Base-by-base conservation (phyloP, 1,140 invertebrate species). In the Drosophila persimilis region DNA sequence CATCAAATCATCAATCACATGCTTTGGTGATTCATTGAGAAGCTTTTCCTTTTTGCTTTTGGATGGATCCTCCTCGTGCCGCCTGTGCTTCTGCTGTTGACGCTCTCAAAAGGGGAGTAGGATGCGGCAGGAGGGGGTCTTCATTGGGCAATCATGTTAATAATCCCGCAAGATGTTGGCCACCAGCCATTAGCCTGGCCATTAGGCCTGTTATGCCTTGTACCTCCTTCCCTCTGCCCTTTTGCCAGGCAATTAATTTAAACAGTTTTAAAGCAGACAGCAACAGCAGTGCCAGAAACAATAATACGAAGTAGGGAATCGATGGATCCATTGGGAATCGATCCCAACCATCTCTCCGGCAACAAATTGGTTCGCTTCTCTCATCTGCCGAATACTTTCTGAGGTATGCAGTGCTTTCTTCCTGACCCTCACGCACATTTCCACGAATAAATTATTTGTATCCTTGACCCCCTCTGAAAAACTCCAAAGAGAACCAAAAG, bases 1-100 rank as follows among this genome's bases (percentile, higher is more conserved):
- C 83, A 81, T 77, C 56, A 60, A 86, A 86, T 86, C 81, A 86
- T 86, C 81, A 86, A 86, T 86, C 81, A 86, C 77, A 86, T 72
- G 81, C 77, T 75, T 77, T 86, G 74, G 83, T 86, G 83, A 86
- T 86, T 88, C 81, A 86, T 86, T 86, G 81, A 86, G 88, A 86
- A 86, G 81, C 70, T 77, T 56, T 57, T 44, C 61, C 62, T 54
- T 71, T 44, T 41, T 51, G 20, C 52, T 22, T 58, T 8, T 44
- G 43, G 45, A 31, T 26, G 24, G 24, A 26, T 26, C 24, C 3
- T 5, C 24, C 4, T 35, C n/a, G 11, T 39, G 35, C 11, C 0
- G 0, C 31, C 1, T 17, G 17, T 35, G 31, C 29, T 53, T 9
- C 45, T 53, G 43, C 55, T 45, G 51, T 39, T 58, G 41, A 35